These are phyloP conservation scores for Amazona vittata DNA, from an alignment of 2,113 vertebrate species.

Conservation along the genomic window DNA sequence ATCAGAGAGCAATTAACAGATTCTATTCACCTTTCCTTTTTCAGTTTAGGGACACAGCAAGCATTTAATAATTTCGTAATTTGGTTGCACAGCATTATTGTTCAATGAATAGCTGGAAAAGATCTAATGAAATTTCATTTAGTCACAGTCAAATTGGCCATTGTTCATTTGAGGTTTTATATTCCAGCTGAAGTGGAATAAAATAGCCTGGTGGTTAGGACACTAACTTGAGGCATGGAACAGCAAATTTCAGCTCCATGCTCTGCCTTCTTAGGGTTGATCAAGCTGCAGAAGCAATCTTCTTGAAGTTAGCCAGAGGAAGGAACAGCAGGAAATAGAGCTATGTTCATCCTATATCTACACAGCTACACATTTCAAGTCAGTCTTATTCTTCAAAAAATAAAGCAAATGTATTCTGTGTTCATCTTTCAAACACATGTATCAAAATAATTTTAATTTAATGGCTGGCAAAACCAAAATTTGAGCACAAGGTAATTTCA, in stretches of 20 bases:
- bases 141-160: neutral
- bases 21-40: neutral
- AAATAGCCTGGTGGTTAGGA: neutral
- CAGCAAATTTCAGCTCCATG: neutral
- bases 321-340: neutral
- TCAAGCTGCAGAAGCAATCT: neutral
- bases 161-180: neutral
- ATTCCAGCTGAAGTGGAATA: neutral
- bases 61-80: neutral
- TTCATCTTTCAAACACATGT: neutral
- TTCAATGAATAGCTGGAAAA: neutral
- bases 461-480: neutral
- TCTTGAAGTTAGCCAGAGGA: neutral
- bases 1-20: neutral
- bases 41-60: neutral
- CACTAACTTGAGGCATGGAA: neutral
- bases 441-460: neutral
- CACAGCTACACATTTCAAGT: neutral
- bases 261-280: neutral
- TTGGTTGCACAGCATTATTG: neutral
- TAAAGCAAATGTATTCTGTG: neutral
- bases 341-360: neutral
- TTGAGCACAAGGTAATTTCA: neutral
- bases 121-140: neutral
- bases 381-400: neutral